Conservation (phyloP, 2,797 vertebrate species). For the Antennarius maculatus region DNA sequence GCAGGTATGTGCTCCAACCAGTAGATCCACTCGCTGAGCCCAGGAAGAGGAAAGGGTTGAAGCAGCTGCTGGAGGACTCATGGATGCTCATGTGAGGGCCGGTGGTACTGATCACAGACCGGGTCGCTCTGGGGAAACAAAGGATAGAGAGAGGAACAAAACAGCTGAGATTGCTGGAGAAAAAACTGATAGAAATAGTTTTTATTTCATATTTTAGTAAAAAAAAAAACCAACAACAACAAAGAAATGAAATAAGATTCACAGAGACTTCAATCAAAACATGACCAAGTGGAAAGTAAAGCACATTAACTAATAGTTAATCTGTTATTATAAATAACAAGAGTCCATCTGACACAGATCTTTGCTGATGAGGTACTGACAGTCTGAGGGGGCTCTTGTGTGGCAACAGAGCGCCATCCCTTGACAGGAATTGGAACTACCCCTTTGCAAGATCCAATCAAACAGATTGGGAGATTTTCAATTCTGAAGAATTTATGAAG, state of each 20-base stretch:
- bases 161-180: neutral
- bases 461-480: too few species aligned
- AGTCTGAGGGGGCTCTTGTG: neutral
- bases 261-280: neutral
- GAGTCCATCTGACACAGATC: neutral
- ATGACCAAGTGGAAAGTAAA: neutral
- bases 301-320: neutral
- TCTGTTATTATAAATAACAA: neutral
- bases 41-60: slow-evolving; percentile 36
- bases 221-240: neutral
- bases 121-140: slow-evolving; percentile 14
- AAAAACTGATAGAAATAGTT: neutral
- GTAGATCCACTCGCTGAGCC: slow-evolving; percentile 32
- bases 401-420: slow-evolving; percentile 36
- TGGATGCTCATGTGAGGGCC: slow-evolving; percentile 28
- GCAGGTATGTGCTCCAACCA: slow-evolving; percentile 36
- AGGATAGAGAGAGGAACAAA: neutral
- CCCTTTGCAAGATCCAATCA: neutral
- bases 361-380: slow-evolving; percentile 39
- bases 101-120: neutral
- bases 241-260: neutral
- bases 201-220: neutral
- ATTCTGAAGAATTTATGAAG: neutral
- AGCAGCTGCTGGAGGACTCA: slow-evolving; percentile 7
- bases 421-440: slow-evolving; percentile 24